Percentiles rank a stretch among this genome's conserved stretches.
Evolutionary conservation across 2,888 invertebrate genomes (phyloP).

Genomic region (Apodemia zela): DNA sequence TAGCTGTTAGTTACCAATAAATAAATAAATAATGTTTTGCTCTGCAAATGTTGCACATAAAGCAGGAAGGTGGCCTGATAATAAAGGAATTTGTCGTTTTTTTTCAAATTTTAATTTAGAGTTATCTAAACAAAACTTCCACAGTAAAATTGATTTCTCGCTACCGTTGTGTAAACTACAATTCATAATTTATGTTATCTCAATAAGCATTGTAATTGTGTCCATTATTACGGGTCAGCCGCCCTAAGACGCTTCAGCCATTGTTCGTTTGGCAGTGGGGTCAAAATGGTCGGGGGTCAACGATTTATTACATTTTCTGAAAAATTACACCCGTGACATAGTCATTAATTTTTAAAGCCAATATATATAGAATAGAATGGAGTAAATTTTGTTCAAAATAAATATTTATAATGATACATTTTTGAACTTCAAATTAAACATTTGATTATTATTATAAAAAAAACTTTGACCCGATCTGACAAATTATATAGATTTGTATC

Average conservation of each 20-base stretch:
- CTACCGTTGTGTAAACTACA: slow-evolving; percentile 34
- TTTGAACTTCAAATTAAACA: too few relatives aligned
- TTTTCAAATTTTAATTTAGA: too few relatives aligned
- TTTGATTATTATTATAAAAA: too few relatives aligned
- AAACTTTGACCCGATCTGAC: too few relatives aligned
- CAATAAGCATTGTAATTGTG: slow-evolving; percentile 67
- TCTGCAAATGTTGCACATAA: too few relatives aligned
- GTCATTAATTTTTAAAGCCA: slow-evolving; percentile 39
- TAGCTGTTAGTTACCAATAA: too few relatives aligned
- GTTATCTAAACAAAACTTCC: not conserved
- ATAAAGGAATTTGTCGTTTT: too few relatives aligned
- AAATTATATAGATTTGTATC: too few relatives aligned
- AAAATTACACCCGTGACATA: slow-evolving; percentile 58
- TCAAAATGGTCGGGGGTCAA: slow-evolving; percentile 73
- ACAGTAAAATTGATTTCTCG: not conserved
- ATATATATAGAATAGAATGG: slow-evolving; percentile 22
- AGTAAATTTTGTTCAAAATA: too few relatives aligned
- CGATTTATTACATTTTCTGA: slow-evolving; percentile 61
- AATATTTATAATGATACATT: too few relatives aligned
- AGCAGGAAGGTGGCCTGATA: too few relatives aligned
- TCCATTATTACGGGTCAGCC: slow-evolving; percentile 69
- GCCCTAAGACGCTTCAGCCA: slow-evolving; percentile 60
- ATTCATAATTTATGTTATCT: slow-evolving; percentile 75
- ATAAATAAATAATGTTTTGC: too few relatives aligned
- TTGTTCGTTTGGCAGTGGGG: slow-evolving; percentile 56